Evolutionary conservation across 1,140 invertebrate genomes (phyloP).

Genomic region (Hyles vespertilio): DNA sequence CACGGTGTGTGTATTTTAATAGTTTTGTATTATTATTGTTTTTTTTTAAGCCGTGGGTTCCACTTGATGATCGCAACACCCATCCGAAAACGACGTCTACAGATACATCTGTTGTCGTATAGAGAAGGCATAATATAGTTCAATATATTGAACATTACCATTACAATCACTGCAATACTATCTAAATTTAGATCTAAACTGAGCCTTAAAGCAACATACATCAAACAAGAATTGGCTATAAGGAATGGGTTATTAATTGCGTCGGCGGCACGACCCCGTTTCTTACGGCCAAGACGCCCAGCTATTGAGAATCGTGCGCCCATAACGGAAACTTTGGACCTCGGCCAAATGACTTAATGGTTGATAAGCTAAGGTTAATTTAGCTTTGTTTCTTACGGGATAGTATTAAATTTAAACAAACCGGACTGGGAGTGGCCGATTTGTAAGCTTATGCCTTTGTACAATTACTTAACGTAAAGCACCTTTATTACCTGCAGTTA

Average conservation of each 20-base stretch:
- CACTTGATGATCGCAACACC: too few relatives aligned
- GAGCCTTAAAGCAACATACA: background rate
- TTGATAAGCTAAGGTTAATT: slow-evolving; percentile 58
- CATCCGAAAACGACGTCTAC: too few relatives aligned
- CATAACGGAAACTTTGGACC: slow-evolving; percentile 39
- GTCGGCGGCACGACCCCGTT: slow-evolving; percentile 27
- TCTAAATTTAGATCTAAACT: background rate
- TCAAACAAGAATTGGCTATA: background rate
- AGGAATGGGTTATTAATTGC: slow-evolving; percentile 11
- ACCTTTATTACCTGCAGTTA: slow-evolving; percentile 11
- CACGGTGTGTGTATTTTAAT: too few relatives aligned
- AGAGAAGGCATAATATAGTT: too few relatives aligned
- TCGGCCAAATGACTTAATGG: slow-evolving; percentile 53
- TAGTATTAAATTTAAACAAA: slow-evolving; percentile 30
- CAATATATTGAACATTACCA: too few relatives aligned
- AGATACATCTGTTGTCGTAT: too few relatives aligned
- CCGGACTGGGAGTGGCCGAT: slow-evolving; percentile 13
- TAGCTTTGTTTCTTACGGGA: slow-evolving; percentile 41
- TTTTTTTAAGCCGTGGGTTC: too few relatives aligned
- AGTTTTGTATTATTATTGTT: too few relatives aligned
- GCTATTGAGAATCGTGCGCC: slow-evolving; percentile 19
- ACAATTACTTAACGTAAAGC: slow-evolving; percentile 12
- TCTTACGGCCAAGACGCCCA: slow-evolving; percentile 28
- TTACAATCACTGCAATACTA: too few relatives aligned
- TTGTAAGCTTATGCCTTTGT: slow-evolving; percentile 14